These are phyloP conservation scores for Gymnogyps californianus DNA, from an alignment of 2,113 vertebrate species.

Conservation along the genomic window DNA sequence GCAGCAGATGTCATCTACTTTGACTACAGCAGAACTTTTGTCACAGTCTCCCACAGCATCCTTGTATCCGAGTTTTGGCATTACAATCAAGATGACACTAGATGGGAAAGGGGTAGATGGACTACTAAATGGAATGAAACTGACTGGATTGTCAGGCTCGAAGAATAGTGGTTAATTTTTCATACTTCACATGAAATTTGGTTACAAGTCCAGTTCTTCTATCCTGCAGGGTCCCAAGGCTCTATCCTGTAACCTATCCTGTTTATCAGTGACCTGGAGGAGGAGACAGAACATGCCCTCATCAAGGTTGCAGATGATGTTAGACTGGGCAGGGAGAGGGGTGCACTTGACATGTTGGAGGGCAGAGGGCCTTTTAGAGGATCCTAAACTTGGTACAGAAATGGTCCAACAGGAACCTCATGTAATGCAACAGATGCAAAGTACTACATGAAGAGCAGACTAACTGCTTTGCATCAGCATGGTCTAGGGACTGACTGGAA, in stretches of 20 bases:
- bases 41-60: background rate
- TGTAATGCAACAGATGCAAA: background rate
- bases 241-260: background rate
- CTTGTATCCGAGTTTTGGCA: background rate
- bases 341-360: background rate
- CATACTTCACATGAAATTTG: background rate
- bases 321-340: background rate
- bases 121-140: background rate
- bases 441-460: background rate
- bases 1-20: background rate
- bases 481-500: background rate
- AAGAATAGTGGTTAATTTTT: background rate
- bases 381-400: background rate
- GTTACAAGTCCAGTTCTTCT: background rate
- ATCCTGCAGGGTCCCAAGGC: background rate
- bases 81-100: background rate
- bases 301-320: background rate
- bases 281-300: background rate
- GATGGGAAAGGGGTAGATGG: background rate
- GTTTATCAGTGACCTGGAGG: background rate
- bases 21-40: background rate
- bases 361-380: background rate
- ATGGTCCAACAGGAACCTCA: background rate
- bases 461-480: fast-evolving
- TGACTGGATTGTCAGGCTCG: background rate